Conservation (phyloP, 2,888 invertebrate species). For the Bembecia ichneumoniformis region DNA sequence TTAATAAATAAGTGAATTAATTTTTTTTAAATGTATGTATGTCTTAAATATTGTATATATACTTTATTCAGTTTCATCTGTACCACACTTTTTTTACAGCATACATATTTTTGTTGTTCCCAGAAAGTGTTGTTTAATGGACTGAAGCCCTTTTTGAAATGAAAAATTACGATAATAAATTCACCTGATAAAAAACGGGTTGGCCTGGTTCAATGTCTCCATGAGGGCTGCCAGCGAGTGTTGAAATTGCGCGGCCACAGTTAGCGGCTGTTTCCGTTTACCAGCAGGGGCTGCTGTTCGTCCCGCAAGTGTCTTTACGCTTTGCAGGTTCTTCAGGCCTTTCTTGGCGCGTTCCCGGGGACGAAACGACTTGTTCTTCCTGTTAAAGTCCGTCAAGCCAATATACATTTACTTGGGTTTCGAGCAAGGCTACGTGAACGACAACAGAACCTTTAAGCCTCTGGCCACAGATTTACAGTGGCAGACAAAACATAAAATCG, state of each 20-base stretch:
- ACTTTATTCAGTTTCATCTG: no score
- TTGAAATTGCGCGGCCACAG: constrained; percentile 96
- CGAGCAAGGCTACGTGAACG: neutral
- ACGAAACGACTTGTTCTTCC: constrained; percentile 94
- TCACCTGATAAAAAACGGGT: constrained; percentile 71
- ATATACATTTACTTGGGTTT: neutral
- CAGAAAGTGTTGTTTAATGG: no score
- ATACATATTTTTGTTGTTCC: no score
- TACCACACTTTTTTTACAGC: no score
- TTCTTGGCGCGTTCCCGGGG: constrained; percentile 89
- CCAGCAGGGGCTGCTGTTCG: constrained; percentile 75
- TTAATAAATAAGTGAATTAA: no score
- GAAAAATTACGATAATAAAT: neutral
- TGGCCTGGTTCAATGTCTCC: constrained; percentile 90
- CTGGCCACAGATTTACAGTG: no score
- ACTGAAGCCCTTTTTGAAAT: no score
- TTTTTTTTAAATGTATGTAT: no score
- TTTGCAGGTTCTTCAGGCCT: constrained; percentile 90
- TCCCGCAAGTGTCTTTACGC: constrained; percentile 91
- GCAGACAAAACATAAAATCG: no score
- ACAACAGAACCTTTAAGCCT: neutral
- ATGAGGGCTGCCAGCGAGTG: constrained; percentile 92
- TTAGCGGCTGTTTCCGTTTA: constrained; percentile 88
- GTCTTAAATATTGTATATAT: no score
- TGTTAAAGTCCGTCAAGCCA: constrained; percentile 35